Base-by-base conservation (phyloP, 2,113 vertebrate genomes). In the Vimba vimba region DNA sequence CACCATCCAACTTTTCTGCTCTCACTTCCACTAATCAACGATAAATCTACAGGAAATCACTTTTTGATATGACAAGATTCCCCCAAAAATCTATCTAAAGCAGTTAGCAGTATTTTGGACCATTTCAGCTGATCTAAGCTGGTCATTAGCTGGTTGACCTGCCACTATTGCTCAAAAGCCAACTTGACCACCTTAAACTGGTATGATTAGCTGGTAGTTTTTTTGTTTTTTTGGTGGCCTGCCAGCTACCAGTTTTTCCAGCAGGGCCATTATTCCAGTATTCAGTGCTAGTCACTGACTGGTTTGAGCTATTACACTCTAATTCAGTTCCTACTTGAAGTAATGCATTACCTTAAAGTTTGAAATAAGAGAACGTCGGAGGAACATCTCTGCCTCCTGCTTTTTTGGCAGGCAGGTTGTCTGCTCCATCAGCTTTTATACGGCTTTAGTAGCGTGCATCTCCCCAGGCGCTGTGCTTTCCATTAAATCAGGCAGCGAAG, bases 401-500 rank as follows among this genome's bases (percentile, higher is more conserved):
- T 30, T 52, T 83, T 89, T 81, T 85, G 79, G 86, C 64, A 75
- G 79, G 81, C 66, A 55, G 36, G 73, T 74, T 81, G 76, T 75
- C 36, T 21, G 45, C 25, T 76, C 69, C 81, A 85, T 82, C 71
- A n/a, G 64, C 21, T 76, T 75, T 71, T 79, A 76, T 89, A 76
- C 52, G 12, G 52, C 39, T 85, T 85, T 43, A 62, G 73, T 74
- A 47, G 23, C 62, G 43, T 80, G 45, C 86, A 62, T 68, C 82
- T 79, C 71, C 55, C 85, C 79, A 30, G 36, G 82, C 59, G 68
- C 62, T 62, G 85, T 13, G 30, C 62, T 39, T 87, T 89, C 85
- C 71, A 87, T 85, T 87, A 89, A 87, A 89, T 71, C 82, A 78
- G 50, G 71, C 83, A 77, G 39, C 83, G 79, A 47, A 87, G 86